phyloP scores from a whole-genome alignment of 2,888 invertebrate genomes.

The Amorpha juglandis region DNA sequence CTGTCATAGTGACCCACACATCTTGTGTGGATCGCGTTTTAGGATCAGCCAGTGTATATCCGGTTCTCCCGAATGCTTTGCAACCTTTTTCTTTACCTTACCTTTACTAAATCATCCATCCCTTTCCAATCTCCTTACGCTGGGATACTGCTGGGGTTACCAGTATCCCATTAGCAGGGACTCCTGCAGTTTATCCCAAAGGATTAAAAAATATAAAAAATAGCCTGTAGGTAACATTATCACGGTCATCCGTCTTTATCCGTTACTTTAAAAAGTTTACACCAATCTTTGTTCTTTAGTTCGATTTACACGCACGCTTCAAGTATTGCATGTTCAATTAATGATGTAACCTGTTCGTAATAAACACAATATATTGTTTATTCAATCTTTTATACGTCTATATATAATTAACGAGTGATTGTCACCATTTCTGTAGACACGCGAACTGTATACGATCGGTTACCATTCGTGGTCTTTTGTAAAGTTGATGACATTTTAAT shows the following conservation, averaged over 20 bases:
- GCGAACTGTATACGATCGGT: neutral
- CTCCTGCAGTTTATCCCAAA: no score
- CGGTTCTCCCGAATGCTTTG: no score
- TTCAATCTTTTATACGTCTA: constrained; percentile 3
- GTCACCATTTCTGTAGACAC: constrained; percentile 17
- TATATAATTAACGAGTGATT: constrained; percentile 16
- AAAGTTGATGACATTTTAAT: neutral
- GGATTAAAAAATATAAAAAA: no score
- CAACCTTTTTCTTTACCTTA: no score
- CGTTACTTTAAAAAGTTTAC: neutral
- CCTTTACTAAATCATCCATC: no score
- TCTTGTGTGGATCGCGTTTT: no score
- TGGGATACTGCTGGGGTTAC: no score
- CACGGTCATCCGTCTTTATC: neutral
- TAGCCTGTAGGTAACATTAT: neutral
- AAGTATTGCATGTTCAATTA: constrained; percentile 10
- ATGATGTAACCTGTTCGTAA: constrained; percentile 14
- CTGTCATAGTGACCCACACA: no score
- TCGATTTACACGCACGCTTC: neutral
- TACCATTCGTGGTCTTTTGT: constrained; percentile 8
- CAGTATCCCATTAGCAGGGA: no score
- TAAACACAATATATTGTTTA: constrained; percentile 20
- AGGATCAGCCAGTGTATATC: no score
- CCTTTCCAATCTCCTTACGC: no score
- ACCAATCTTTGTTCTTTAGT: neutral